Base-by-base conservation (phyloP, 2,888 invertebrate species). In the Brachypalpus laphriformis region DNA sequence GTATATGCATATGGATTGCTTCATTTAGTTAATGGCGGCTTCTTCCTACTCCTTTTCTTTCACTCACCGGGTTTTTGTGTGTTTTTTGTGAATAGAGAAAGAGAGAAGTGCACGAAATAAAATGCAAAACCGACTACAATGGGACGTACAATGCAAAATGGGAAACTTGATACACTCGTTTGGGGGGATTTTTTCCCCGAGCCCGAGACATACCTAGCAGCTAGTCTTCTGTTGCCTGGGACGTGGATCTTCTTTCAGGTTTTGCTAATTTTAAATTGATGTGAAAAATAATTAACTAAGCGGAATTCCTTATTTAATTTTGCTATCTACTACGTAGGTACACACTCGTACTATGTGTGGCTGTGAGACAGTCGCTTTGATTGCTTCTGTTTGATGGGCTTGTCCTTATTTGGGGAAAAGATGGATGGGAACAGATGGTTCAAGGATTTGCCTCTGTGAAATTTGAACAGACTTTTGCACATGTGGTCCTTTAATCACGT, bases 241-340 rank as follows among this genome's bases (percentile, higher is more conserved):
- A 25, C 40, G 31, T 31, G 28, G 78, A 76, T 85, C 85, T 66
- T 71, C 81, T 81, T 85, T 85, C 85, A 76, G 45, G 75, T 76
- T 72, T 75, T 66, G 80, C 71, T 82, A 76, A 82, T 82, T 77
- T 76, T 47, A 71, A 85, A 85, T 66, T 81, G 71, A 85, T 85
- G 82, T 82, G 66, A 82, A 86, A 86, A 86, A 86, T 86, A 86
- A 86, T 86, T 86, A 82, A 82, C 82, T 82, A 86, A 82, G 86
- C 71, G 72, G 76, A 86, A 81, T 86, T 86, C 86, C 86, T 77
- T 70, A 72, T 61, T 72, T 74, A 81, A 72, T 63, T 63, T 82
- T 66, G 54, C 70, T 54, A 63, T 63, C 61, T 51, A n/a, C n/a
- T n/a, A 18, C n/a, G 8, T 5, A 11, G 28, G 1, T 28, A 22